Percentiles rank a stretch among this genome's conserved stretches.
Evolutionary conservation across 2,113 vertebrate species (phyloP).

Genomic region (Oncorhynchus kisutch): DNA sequence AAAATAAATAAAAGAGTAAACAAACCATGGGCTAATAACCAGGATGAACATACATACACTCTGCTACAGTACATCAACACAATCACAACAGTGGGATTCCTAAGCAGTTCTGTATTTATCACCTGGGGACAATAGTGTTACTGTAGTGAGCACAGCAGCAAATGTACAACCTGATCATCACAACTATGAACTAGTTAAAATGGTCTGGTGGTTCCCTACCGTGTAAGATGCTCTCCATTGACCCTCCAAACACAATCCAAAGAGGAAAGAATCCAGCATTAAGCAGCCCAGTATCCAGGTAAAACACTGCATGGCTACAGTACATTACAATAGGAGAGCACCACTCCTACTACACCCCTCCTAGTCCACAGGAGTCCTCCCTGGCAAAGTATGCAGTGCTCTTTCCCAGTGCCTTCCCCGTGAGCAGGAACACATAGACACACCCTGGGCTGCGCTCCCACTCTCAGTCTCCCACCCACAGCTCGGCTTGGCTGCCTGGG

Average conservation of each 20-base stretch:
- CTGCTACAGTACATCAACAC: neutral
- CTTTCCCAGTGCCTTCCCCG: constrained; percentile 4
- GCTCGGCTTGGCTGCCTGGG: neutral
- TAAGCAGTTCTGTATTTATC: no score
- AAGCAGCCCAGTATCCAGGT: constrained; percentile 36
- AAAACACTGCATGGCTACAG: constrained; percentile 46
- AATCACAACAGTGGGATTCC: neutral
- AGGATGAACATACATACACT: neutral
- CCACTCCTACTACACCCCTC: constrained; percentile 25
- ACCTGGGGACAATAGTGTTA: no score
- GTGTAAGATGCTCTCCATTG: constrained; percentile 22
- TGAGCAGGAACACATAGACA: neutral
- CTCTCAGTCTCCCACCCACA: neutral
- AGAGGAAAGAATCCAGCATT: constrained; percentile 37
- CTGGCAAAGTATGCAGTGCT: constrained; percentile 20
- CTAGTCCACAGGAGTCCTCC: constrained; percentile 28
- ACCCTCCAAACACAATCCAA: constrained; percentile 38
- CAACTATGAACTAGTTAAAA: neutral
- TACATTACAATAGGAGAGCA: constrained; percentile 25
- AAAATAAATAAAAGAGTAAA: no score
- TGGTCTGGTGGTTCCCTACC: constrained; percentile 32
- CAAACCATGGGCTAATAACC: neutral
- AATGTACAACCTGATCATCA: neutral
- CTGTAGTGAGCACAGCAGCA: neutral
- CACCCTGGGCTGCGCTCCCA: constrained; percentile 4